A percentile compares a stretch with the other conserved stretches of the same genome.
phyloP scores from a whole-genome alignment of 2,888 invertebrate genomes.

The Palloptera scutellata region DNA sequence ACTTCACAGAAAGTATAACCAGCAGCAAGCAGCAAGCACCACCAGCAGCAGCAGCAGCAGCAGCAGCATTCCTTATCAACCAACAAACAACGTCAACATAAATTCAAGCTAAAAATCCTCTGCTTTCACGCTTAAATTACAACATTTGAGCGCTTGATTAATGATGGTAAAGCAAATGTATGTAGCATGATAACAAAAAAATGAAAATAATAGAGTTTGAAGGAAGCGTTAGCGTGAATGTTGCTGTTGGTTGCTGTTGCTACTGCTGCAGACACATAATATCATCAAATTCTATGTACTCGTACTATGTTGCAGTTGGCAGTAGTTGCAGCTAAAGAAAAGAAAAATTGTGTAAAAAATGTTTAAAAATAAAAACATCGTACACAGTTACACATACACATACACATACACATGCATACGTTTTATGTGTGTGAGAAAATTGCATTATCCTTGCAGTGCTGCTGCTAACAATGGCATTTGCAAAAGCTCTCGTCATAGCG shows the following conservation, averaged over 20 bases:
- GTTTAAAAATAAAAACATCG: neutral
- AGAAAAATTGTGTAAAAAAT: too few relatives aligned
- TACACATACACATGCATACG: slow-evolving; percentile 14
- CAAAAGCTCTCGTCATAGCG: slow-evolving; percentile 6
- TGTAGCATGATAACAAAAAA: slow-evolving; percentile 19
- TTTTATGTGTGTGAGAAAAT: slow-evolving; percentile 32
- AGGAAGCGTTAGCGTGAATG: neutral
- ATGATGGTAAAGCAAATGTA: slow-evolving; percentile 26
- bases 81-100: slow-evolving; percentile 13
- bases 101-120: slow-evolving; percentile 20
- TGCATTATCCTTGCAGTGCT: slow-evolving; percentile 28
- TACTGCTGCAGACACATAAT: too few relatives aligned
- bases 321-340: neutral
- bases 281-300: neutral
- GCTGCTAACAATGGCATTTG: slow-evolving; percentile 22
- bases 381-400: neutral
- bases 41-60: too few relatives aligned
- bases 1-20: too few relatives aligned
- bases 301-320: neutral
- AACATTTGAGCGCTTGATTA: slow-evolving; percentile 37
- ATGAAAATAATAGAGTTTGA: slow-evolving; percentile 9
- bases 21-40: too few relatives aligned
- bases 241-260: too few relatives aligned
- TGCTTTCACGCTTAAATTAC: slow-evolving; percentile 30
- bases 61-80: too few relatives aligned